These are phyloP conservation scores for Adela reaumurella DNA, from an alignment of 2,888 invertebrate genomes.

Conservation along the genomic window DNA sequence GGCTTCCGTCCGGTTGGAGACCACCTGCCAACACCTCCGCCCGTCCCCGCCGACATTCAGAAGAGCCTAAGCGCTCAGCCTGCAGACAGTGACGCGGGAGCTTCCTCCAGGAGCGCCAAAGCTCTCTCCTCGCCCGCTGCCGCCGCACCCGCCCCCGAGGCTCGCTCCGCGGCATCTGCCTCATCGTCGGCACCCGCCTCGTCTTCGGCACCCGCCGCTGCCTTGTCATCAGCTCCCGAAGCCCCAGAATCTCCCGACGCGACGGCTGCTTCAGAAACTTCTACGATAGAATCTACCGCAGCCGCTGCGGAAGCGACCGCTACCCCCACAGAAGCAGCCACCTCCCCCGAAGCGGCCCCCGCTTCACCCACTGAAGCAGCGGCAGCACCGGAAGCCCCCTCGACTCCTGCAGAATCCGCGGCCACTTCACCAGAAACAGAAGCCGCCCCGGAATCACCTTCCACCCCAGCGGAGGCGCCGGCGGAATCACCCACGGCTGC, in stretches of 20 bases:
- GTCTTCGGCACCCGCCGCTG: slow-evolving; percentile 12
- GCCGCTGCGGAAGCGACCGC: slow-evolving; percentile 6
- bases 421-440: slow-evolving; percentile 8
- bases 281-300: slow-evolving; percentile 2
- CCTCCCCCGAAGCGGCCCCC: slow-evolving; percentile 8
- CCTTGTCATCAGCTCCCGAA: slow-evolving; percentile 17
- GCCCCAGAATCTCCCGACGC: too few relatives aligned
- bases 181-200: slow-evolving; percentile 10
- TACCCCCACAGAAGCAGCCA: slow-evolving; percentile 7
- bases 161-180: slow-evolving; percentile 16
- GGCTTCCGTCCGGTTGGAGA: slow-evolving; percentile 66
- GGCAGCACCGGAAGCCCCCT: slow-evolving; percentile 8
- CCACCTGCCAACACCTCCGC: slow-evolving; percentile 57
- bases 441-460: slow-evolving; percentile 8
- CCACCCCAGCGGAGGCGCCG: slow-evolving; percentile 5
- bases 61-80: slow-evolving; percentile 12
- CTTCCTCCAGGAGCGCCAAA: neutral
- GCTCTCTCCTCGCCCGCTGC: neutral
- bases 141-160: neutral
- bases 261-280: slow-evolving; percentile 8
- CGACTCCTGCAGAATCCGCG: slow-evolving; percentile 8
- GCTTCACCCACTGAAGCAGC: neutral
- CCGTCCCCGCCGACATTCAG: slow-evolving; percentile 24
- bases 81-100: neutral
- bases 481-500: slow-evolving; percentile 10